These are phyloP conservation scores for Hoplodrina blanda DNA, from an alignment of 2,888 invertebrate genomes.

Conservation along the genomic window DNA sequence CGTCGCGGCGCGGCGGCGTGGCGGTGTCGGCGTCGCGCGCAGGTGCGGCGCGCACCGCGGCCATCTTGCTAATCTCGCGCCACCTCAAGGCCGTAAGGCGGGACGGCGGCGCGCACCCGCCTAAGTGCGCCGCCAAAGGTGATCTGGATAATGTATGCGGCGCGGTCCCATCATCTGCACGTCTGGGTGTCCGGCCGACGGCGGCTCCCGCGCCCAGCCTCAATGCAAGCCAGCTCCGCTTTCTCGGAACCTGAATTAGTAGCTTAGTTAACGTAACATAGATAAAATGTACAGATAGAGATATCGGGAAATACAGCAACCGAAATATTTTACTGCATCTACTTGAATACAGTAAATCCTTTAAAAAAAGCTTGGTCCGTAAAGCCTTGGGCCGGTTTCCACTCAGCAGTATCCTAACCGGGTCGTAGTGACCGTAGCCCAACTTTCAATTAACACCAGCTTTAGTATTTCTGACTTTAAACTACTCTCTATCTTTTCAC, in stretches of 20 bases:
- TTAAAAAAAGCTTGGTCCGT: background rate
- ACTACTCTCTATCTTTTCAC: background rate
- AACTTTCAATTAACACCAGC: background rate
- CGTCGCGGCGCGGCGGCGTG: constrained; percentile 94
- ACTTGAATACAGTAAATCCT: background rate
- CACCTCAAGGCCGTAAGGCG: constrained; percentile 92
- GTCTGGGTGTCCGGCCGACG: constrained; percentile 80
- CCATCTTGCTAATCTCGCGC: constrained; percentile 98
- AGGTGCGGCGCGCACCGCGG: constrained; percentile 98
- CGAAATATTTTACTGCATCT: background rate
- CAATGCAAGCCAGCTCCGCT: constrained; percentile 60
- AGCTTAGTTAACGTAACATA: background rate
- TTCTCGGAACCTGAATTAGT: constrained; percentile 2
- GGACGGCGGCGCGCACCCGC: constrained; percentile 90
- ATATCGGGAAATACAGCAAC: background rate
- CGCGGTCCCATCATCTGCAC: constrained; percentile 87
- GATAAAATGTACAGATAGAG: background rate
- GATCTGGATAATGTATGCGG: constrained; percentile 90
- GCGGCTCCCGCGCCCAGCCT: constrained; percentile 68
- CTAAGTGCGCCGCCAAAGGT: constrained; percentile 91
- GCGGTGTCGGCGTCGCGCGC: constrained; percentile 95
- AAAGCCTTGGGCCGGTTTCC: background rate
- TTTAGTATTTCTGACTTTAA: no score
- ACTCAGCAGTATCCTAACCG: background rate
- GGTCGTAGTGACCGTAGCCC: background rate